Percentiles rank a stretch among this genome's conserved stretches.
phyloP scores from a whole-genome alignment of 2,113 vertebrate genomes.

The Rhea americana region DNA sequence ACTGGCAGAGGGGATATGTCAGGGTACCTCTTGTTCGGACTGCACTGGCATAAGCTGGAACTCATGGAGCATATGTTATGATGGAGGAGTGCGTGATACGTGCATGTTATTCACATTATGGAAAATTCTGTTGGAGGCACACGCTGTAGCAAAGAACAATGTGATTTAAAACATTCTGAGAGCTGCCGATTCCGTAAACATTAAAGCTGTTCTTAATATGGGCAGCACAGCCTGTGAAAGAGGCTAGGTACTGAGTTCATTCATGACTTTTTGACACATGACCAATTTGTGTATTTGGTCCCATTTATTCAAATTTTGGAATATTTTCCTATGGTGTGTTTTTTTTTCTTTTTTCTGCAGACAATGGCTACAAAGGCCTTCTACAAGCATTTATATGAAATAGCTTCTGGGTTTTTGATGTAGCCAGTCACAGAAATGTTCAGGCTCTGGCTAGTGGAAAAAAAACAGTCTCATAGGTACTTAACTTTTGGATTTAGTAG shows the following conservation, averaged over 20 bases:
- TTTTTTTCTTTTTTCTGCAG: rapidly evolving
- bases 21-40: neutral
- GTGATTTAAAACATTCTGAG: neutral
- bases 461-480: neutral
- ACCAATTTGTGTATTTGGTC: neutral
- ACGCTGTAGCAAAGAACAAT: neutral
- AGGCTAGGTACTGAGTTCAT: neutral
- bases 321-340: neutral
- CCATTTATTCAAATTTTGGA: neutral
- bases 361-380: neutral
- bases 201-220: neutral
- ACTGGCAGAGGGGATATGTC: neutral
- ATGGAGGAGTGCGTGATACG: neutral
- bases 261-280: neutral
- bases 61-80: neutral
- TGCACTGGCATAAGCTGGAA: neutral
- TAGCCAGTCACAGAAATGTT: neutral
- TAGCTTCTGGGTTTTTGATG: neutral
- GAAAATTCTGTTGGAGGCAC: neutral
- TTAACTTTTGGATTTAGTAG: neutral
- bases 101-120: too few relatives aligned
- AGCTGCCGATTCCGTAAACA: neutral
- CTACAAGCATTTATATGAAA: neutral
- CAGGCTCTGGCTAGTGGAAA: neutral
- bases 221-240: neutral